Evolutionary conservation across 2,888 invertebrate species (phyloP).

Genomic region (Parasteatoda lunata): DNA sequence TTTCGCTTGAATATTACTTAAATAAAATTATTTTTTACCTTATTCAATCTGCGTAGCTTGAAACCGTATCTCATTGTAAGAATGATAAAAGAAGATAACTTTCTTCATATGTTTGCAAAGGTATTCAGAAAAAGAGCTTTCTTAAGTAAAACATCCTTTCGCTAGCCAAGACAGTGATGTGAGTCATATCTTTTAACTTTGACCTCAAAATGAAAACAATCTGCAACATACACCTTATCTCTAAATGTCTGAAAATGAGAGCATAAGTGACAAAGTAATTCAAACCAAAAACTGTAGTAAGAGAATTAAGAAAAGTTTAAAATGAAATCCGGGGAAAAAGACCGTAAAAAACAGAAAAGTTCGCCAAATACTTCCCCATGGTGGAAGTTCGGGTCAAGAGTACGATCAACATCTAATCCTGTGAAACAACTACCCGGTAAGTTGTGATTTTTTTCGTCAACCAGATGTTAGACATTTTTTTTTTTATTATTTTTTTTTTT

Average conservation of each 20-base stretch:
- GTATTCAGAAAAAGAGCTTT: neutral
- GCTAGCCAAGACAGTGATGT: neutral
- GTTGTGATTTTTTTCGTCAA: neutral
- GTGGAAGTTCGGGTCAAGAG: constrained; percentile 45
- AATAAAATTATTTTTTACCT: too few species aligned
- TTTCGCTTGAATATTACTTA: too few species aligned
- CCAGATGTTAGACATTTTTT: too few species aligned
- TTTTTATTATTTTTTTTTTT: too few species aligned
- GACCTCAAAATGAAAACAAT: neutral
- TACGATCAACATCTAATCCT: constrained; percentile 30
- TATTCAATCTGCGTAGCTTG: too few species aligned
- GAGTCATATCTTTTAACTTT: neutral
- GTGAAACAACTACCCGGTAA: constrained; percentile 38
- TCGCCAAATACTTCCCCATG: constrained; percentile 7
- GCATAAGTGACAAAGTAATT: neutral
- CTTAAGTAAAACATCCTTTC: constrained; percentile 1
- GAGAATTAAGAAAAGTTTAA: neutral
- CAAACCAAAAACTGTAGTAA: neutral
- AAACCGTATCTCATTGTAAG: too few species aligned
- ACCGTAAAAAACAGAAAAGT: constrained; percentile 31
- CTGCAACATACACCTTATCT: neutral
- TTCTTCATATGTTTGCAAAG: constrained; percentile 5
- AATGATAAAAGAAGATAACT: neutral
- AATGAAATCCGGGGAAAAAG: constrained; percentile 46
- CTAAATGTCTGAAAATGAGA: neutral